These are phyloP conservation scores for Phenganax marumi DNA, from an alignment of 92 coral and sea anemone species.

Conservation along the genomic window DNA sequence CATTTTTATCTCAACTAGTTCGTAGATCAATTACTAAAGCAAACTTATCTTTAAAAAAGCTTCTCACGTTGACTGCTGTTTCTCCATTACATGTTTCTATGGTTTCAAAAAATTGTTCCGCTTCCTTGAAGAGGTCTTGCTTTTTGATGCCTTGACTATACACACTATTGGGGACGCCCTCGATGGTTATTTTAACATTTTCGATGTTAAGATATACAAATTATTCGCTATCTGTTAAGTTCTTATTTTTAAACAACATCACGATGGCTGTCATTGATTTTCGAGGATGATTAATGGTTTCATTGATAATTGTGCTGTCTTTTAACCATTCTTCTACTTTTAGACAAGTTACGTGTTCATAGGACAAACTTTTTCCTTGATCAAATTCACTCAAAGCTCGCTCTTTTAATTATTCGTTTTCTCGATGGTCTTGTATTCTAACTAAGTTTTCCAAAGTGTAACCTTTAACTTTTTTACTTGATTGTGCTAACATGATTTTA, in stretches of 20 bases:
- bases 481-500: background rate
- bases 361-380: no score
- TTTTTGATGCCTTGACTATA: no score
- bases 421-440: slow-evolving; percentile 23
- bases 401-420: background rate
- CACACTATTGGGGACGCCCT: no score
- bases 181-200: no score
- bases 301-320: slow-evolving; percentile 4
- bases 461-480: no score
- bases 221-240: background rate
- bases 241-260: slow-evolving; percentile 13
- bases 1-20: background rate
- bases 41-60: no score
- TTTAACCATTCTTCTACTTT: background rate
- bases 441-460: background rate
- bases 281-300: slow-evolving; percentile 11
- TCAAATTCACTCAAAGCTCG: background rate
- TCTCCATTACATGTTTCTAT: slow-evolving; percentile 22
- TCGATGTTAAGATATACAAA: slow-evolving; percentile 21
- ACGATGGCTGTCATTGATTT: slow-evolving; percentile 27
- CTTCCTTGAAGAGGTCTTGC: slow-evolving; percentile 25
- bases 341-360: slow-evolving; percentile 9
- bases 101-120: slow-evolving; percentile 19
- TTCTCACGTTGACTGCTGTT: slow-evolving; percentile 16
- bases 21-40: slow-evolving; percentile 40